Evolutionary conservation across 2,888 invertebrate genomes (phyloP).

Genomic region (Hofmannophila pseudospretella): DNA sequence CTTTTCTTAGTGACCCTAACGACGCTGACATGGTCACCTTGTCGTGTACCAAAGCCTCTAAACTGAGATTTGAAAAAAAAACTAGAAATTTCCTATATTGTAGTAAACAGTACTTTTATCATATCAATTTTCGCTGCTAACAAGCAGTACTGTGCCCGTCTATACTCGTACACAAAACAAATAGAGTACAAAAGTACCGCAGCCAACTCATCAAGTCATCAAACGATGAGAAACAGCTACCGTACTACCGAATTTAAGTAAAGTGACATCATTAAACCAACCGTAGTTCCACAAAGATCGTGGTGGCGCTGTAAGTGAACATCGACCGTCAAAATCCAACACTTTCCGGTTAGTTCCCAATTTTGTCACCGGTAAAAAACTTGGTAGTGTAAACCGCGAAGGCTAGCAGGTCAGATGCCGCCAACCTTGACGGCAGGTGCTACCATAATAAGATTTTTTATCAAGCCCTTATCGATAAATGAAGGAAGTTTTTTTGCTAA

Average conservation of each 20-base stretch:
- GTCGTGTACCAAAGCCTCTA: too few relatives aligned
- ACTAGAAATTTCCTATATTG: too few relatives aligned
- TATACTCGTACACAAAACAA: neutral
- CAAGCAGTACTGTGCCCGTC: neutral
- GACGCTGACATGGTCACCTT: too few relatives aligned
- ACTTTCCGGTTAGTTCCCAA: neutral
- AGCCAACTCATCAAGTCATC: neutral
- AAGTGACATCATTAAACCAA: conserved; percentile 27
- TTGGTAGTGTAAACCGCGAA: conserved; percentile 19
- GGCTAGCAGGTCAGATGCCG: conserved; percentile 32
- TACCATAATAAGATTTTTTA: conserved; percentile 16
- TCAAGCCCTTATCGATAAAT: conserved; percentile 13
- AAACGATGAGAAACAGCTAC: conserved; percentile 8
- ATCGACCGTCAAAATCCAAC: conserved; percentile 7
- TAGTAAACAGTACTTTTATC: too few relatives aligned
- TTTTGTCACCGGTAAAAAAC: neutral
- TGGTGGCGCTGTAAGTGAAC: neutral
- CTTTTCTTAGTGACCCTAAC: too few relatives aligned
- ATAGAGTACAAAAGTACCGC: neutral
- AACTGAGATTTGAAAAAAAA: too few relatives aligned
- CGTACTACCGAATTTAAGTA: conserved; percentile 28
- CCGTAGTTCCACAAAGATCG: neutral
- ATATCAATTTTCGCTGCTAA: too few relatives aligned
- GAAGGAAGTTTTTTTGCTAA: conserved; percentile 7
- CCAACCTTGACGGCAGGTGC: conserved; percentile 37